Evolutionary conservation across 1,140 invertebrate species (phyloP), one percentile per base, ranked within the genome.

Genomic region (Trichonephila inaurata): DNA sequence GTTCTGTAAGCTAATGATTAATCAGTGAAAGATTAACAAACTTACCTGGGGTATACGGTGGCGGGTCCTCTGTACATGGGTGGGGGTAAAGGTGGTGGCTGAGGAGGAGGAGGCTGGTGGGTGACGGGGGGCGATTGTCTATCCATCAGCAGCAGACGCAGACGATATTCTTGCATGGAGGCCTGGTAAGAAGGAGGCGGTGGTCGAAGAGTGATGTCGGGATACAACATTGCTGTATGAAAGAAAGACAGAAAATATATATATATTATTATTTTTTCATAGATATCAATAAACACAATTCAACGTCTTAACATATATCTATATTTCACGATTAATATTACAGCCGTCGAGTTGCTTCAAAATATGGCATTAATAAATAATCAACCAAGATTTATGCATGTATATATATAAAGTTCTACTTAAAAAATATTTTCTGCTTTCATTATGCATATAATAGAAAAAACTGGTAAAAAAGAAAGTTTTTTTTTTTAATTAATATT

Each of bases 171-270:
- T 96, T 99, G 98, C 98, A 99, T 99, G 94, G 98, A 98, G 19
- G 98, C 98, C 96, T 99, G 98, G 96, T 99, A 99, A 87, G 98
- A 98, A 24, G 98, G 98, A 51, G 98, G 98, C 88, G 98, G 98
- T 24, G 98, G 98, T 95, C 98, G 96, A 95, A 98, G 98, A 95
- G 98, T 98, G 95, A 99, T 99, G 96, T 99, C 98, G 19, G 98
- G 98, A 96, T 99, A 99, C 96, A 99, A 97, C 97, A 99, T 98
- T 81, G 98, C 98, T 96, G 95, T 98, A 95, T 60, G 16, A 44
- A 28, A 6, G 19, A 61, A 72, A 40, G 4, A 40, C 2, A 40
- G 83, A 14, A 33, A 16, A 24, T 69, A 66, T 28, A 92, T 24
- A 69, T n/a, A 19, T 72, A 51, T 89, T 7, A 88, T 19, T 18